Evolutionary conservation across 2,797 vertebrate genomes (phyloP).

Genomic region (Chloroceryle amazona): DNA sequence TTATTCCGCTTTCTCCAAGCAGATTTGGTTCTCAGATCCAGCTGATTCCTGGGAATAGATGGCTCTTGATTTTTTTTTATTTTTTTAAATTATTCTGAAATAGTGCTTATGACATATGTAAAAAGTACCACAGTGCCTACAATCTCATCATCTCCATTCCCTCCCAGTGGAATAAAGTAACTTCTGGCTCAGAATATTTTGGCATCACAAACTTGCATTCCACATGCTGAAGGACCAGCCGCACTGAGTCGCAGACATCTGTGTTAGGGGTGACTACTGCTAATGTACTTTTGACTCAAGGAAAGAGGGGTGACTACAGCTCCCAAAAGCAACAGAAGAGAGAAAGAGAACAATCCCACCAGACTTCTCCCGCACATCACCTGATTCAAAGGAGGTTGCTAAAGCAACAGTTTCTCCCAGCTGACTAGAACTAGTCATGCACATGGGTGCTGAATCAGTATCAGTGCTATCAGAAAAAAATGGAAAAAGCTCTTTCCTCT

Average conservation of each 20-base stretch:
- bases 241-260: rapidly evolving
- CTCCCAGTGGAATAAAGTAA: neutral
- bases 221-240: neutral
- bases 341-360: neutral
- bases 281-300: neutral
- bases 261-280: neutral
- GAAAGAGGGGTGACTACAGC: neutral
- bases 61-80: neutral
- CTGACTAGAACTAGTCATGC: neutral
- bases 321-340: neutral
- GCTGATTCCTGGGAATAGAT: neutral
- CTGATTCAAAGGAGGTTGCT: conserved; percentile 1
- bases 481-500: neutral
- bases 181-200: neutral
- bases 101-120: neutral
- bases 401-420: conserved; percentile 9
- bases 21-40: neutral
- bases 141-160: neutral
- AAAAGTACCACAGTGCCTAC: neutral
- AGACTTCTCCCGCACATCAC: neutral
- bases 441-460: neutral
- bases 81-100: neutral
- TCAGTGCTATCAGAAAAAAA: neutral
- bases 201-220: neutral
- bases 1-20: neutral